A percentile compares a stretch with the other conserved stretches of the same genome.
Conservation (phyloP, 2,888 invertebrate genomes). For the Mylabris sibirica region DNA sequence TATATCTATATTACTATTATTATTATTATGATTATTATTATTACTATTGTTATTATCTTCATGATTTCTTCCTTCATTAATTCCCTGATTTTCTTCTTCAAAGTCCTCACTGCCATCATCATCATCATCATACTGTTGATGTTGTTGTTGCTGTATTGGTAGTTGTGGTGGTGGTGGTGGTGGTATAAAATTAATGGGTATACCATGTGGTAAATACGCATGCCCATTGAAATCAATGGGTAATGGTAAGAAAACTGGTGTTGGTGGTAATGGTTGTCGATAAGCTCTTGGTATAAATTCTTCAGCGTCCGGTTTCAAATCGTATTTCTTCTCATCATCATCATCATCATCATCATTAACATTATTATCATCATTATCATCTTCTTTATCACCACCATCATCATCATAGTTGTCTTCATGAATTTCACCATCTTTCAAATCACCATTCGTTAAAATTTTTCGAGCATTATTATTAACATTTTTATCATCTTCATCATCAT, state of each 20-base stretch:
- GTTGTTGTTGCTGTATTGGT: slow-evolving; percentile 48
- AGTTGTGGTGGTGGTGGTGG: slow-evolving; percentile 41
- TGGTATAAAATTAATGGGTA: slow-evolving; percentile 55
- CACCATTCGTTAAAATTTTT: not conserved
- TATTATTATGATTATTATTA: slow-evolving; percentile 30
- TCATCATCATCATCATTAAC: slow-evolving; percentile 16
- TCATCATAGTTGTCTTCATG: not conserved
- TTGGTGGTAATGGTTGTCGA: slow-evolving; percentile 44
- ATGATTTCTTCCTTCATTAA: slow-evolving; percentile 26
- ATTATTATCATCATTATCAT: not conserved
- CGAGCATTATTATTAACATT: not conserved
- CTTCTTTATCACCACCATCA: not conserved
- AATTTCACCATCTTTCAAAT: not conserved
- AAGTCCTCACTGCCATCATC: slow-evolving; percentile 35
- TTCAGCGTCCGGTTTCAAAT: slow-evolving; percentile 59
- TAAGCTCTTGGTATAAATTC: slow-evolving; percentile 60
- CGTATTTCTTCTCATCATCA: slow-evolving; percentile 24
- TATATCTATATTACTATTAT: slow-evolving; percentile 55
- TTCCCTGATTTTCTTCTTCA: slow-evolving; percentile 22
- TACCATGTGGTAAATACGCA: slow-evolving; percentile 50
- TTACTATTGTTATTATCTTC: not conserved
- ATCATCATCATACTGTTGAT: slow-evolving; percentile 33
- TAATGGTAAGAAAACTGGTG: slow-evolving; percentile 54
- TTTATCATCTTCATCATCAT: slow-evolving; percentile 12
- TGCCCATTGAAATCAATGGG: slow-evolving; percentile 49